phyloP scores from a whole-genome alignment of 2,888 invertebrate species.

The Eristalis intricaria region DNA sequence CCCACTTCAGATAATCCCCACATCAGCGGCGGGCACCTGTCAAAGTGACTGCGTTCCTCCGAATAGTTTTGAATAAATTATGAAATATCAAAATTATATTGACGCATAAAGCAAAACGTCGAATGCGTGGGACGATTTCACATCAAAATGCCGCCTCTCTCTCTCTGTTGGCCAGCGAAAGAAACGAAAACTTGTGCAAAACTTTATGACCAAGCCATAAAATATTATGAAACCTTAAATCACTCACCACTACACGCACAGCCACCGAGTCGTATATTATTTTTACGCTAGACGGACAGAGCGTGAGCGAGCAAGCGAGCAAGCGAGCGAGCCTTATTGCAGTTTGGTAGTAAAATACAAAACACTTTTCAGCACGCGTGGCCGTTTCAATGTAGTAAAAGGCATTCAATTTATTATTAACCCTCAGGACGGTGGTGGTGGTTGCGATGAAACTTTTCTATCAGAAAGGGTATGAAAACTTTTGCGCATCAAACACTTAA shows the following conservation, averaged over 20 bases:
- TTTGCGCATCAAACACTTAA: slow-evolving; percentile 1
- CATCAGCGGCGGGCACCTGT: neutral
- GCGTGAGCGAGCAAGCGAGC: too few species aligned
- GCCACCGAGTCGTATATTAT: neutral
- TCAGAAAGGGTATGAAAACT: neutral
- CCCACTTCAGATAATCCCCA: neutral
- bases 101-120: neutral
- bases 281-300: neutral
- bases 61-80: neutral
- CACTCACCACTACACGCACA: neutral
- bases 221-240: slow-evolving; percentile 1
- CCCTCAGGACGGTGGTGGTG: neutral
- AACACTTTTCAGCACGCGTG: neutral
- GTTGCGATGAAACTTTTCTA: neutral
- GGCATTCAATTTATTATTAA: neutral
- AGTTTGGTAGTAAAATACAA: neutral
- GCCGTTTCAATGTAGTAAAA: neutral
- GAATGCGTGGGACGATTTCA: neutral
- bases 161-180: neutral
- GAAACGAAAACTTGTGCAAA: neutral
- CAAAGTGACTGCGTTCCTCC: neutral
- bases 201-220: neutral
- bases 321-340: neutral
- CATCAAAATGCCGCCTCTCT: neutral
- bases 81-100: neutral